These are phyloP conservation scores for Meiosimyza decipiens DNA, from an alignment of 2,888 invertebrate genomes.

Conservation along the genomic window DNA sequence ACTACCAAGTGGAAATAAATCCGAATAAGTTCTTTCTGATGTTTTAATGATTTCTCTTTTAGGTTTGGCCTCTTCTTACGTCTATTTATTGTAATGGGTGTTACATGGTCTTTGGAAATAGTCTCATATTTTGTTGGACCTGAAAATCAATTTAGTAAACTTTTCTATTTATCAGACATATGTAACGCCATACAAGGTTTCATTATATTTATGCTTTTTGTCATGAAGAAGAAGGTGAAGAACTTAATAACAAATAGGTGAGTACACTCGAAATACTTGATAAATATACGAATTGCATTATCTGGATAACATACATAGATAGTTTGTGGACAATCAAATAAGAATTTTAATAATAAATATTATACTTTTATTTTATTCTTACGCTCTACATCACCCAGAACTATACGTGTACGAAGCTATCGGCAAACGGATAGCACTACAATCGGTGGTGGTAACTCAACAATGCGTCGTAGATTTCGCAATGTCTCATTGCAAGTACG, in stretches of 20 bases:
- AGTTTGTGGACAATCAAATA: too few species aligned
- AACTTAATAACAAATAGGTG: conserved; percentile 63
- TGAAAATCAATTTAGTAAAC: conserved; percentile 56
- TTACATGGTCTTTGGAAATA: conserved; percentile 85
- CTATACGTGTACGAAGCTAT: conserved; percentile 55
- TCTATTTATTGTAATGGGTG: conserved; percentile 86
- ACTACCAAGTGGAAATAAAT: neutral
- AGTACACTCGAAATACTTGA: conserved; percentile 38
- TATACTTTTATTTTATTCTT: too few species aligned
- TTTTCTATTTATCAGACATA: conserved; percentile 68
- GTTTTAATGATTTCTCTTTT: conserved; percentile 5
- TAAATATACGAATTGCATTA: neutral
- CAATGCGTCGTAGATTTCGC: conserved; percentile 57
- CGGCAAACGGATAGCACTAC: conserved; percentile 58
- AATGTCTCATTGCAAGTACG: conserved; percentile 61
- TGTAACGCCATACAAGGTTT: conserved; percentile 72
- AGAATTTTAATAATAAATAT: too few species aligned
- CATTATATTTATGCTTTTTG: conserved; percentile 73
- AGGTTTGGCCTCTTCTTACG: conserved; percentile 85
- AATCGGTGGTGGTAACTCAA: conserved; percentile 52
- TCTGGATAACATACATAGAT: neutral
- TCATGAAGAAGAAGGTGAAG: conserved; percentile 70
- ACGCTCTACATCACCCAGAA: conserved; percentile 47
- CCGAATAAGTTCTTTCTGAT: neutral
- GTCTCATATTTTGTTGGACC: conserved; percentile 76